These are phyloP conservation scores for Darevskia mixta DNA, from an alignment of 2,797 vertebrate genomes.

Conservation along the genomic window DNA sequence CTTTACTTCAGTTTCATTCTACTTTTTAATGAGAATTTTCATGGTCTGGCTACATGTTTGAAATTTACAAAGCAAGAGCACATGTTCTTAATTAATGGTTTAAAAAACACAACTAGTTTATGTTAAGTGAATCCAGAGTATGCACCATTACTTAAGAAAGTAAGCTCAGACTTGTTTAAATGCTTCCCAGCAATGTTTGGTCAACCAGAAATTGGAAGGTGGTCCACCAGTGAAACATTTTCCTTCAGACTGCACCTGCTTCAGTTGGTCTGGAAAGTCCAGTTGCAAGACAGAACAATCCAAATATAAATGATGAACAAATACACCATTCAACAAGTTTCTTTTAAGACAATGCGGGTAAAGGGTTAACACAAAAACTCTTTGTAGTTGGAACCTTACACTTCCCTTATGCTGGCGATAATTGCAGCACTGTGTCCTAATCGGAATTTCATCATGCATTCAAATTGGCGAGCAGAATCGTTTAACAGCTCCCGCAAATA, in stretches of 20 bases:
- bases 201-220: neutral
- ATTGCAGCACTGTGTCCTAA: constrained; percentile 61
- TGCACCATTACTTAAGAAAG: neutral
- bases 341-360: neutral
- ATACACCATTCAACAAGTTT: neutral
- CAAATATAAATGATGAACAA: neutral
- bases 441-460: constrained; percentile 73
- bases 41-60: neutral
- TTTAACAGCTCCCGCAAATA: constrained; percentile 75
- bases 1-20: neutral
- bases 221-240: neutral
- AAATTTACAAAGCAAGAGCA: neutral
- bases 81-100: neutral
- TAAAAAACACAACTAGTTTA: neutral
- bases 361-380: constrained; percentile 49
- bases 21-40: neutral
- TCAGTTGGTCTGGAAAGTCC: neutral
- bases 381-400: constrained; percentile 54
- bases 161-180: neutral
- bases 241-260: neutral
- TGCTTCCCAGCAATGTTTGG: neutral
- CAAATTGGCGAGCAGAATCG: constrained; percentile 66
- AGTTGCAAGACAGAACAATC: neutral
- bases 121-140: neutral
- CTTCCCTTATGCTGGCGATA: constrained; percentile 69